Evolutionary conservation across 2,888 invertebrate species (phyloP), one percentile per base, ranked within the genome.

Genomic region (Camponotus fellah): DNA sequence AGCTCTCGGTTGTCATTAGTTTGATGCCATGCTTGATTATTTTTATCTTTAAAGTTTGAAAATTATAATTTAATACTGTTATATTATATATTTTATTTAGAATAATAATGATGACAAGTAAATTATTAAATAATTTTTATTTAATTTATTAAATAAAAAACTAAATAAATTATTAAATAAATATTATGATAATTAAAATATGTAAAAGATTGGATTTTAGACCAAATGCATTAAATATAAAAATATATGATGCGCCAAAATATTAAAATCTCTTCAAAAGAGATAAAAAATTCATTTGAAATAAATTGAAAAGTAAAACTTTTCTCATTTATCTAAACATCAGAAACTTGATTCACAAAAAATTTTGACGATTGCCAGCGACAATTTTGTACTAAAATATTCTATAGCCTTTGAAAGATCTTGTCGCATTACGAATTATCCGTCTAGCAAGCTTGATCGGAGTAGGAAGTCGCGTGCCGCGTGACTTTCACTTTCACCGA

Each of bases 401-500:
- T 58, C 26, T 14, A 26, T 34, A 43, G 60, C 9, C 60, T 49
- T 26, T 37, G 46, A 80, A 80, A 62, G 58, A 46, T 46, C 71
- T 21, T 72, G 69, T 56, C 77, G 72, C 72, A 71, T 69, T 62
- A 34, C 46, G 72, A 72, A 80, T 76, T 76, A 68, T 77, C 81
- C 34, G 83, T 76, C 72, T 71, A 62, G 66, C 85, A 79, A 66
- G 71, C 75, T 66, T 64, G 89, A 86, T 86, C 86, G 84, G 81
- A 91, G 91, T 90, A 92, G 92, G 91, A 92, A 91, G 91, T 92
- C 84, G 82, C 86, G 62, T 85, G 91, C 88, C 92, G 92, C 92
- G 92, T 92, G 92, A 94, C 94, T 94, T 94, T 94, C 94, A 93
- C 94, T 94, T 94, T 94, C 93, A 92, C 94, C 93, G 88, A 94